Percentiles rank a stretch among this genome's conserved stretches.
phyloP scores from a whole-genome alignment of 2,888 invertebrate genomes.

The Acronicta leporina region DNA sequence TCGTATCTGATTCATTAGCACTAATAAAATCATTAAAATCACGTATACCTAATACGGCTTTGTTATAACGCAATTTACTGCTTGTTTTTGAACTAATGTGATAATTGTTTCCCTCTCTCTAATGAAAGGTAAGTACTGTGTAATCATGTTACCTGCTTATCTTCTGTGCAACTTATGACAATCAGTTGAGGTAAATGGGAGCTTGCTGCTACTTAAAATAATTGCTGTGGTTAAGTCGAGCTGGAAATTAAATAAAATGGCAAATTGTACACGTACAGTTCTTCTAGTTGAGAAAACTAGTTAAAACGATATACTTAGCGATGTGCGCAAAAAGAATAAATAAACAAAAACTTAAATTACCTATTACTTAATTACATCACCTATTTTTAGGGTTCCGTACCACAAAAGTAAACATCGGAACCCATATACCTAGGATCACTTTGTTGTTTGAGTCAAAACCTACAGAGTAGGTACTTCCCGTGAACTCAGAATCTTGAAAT shows the following conservation, averaged over 20 bases:
- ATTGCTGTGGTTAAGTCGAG: conserved; percentile 31
- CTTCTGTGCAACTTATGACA: conserved; percentile 28
- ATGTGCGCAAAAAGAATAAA: not conserved
- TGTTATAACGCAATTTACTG: conserved; percentile 6
- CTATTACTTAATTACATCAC: no score
- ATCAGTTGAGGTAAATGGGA: conserved; percentile 42
- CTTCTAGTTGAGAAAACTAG: conserved; percentile 20
- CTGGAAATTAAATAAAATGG: conserved; percentile 22
- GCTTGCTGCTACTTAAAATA: conserved; percentile 44
- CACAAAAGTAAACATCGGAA: no score
- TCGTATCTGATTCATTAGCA: conserved; percentile 9
- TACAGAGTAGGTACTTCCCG: no score
- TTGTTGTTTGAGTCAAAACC: no score
- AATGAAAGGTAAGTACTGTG: conserved; percentile 28
- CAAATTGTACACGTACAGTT: conserved; percentile 16
- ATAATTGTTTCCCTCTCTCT: conserved; percentile 21
- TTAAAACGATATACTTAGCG: not conserved
- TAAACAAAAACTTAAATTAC: no score
- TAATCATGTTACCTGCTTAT: conserved; percentile 21
- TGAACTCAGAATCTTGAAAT: no score
- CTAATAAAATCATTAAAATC: conserved; percentile 14
- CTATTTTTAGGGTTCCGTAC: no score
- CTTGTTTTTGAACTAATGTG: conserved; percentile 16
- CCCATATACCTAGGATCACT: no score
- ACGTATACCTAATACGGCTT: not conserved